phyloP scores from a whole-genome alignment of 2,888 invertebrate species.

The Malthinus seriepunctatus region DNA sequence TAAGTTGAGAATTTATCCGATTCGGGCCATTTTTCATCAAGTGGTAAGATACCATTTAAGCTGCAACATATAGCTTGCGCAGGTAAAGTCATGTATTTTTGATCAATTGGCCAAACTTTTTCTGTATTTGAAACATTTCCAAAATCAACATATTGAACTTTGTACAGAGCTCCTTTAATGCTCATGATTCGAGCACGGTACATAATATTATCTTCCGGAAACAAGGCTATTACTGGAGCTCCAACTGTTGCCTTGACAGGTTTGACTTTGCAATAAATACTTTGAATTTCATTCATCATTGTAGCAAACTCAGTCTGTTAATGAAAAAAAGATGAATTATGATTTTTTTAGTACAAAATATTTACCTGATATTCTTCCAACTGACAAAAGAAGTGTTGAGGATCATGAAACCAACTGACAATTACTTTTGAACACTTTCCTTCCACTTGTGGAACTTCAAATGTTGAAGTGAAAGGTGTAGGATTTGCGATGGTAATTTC shows the following conservation, averaged over 20 bases:
- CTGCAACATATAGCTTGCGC: constrained; percentile 73
- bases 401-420: constrained; percentile 77
- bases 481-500: constrained; percentile 32
- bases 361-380: constrained; percentile 41
- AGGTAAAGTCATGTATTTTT: constrained; percentile 66
- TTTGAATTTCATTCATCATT: constrained; percentile 74
- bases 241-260: constrained; percentile 59
- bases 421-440: constrained; percentile 62
- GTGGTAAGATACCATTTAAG: constrained; percentile 63
- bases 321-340: not conserved
- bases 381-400: constrained; percentile 67
- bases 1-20: constrained; percentile 60
- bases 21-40: constrained; percentile 63
- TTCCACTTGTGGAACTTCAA: constrained; percentile 44
- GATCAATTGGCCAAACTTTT: constrained; percentile 73
- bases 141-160: constrained; percentile 76
- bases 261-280: constrained; percentile 62
- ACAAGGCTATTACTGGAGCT: constrained; percentile 69
- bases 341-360: constrained; percentile 1
- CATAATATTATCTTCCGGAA: constrained; percentile 70
- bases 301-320: constrained; percentile 60
- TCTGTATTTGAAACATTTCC: constrained; percentile 72
- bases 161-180: constrained; percentile 62
- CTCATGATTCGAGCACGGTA: constrained; percentile 71
- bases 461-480: constrained; percentile 40